Conservation (phyloP, 2,797 vertebrate genomes). For the Micropoecilia bifurca region DNA sequence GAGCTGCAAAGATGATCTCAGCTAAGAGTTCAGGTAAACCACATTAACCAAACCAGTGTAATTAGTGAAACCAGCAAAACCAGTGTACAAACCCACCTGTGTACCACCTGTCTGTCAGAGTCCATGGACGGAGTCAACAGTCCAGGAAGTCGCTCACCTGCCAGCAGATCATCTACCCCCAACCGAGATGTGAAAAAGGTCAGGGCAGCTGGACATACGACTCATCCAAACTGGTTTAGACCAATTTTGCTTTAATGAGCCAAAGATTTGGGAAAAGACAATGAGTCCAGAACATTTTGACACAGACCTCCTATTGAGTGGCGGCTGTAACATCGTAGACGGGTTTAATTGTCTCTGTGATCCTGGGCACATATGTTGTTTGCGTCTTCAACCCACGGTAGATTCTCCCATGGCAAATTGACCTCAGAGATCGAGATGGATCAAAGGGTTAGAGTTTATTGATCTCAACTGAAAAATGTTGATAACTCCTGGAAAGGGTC, state of each 20-base stretch:
- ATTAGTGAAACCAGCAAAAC: background rate
- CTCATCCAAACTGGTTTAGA: background rate
- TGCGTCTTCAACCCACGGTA: background rate
- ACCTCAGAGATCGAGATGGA: background rate
- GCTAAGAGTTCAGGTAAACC: constrained; percentile 58
- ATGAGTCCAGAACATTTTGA: background rate
- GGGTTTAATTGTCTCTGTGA: background rate
- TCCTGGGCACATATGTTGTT: background rate
- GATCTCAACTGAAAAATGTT: background rate
- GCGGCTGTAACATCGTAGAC: background rate
- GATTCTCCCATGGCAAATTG: background rate
- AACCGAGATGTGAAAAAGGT: constrained; percentile 81
- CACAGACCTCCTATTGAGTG: background rate
- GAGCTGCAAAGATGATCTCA: constrained; percentile 54
- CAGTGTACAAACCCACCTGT: background rate
- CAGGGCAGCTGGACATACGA: background rate
- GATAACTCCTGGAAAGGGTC: background rate
- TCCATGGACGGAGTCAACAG: constrained; percentile 89
- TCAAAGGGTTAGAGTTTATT: background rate
- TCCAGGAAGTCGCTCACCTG: constrained; percentile 89
- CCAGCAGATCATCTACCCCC: constrained; percentile 87
- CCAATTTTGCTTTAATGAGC: background rate
- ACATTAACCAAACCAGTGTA: background rate
- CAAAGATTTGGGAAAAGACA: background rate
- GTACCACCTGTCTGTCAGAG: constrained; percentile 50